Evolutionary conservation across 2,888 invertebrate genomes (phyloP), one percentile per base, ranked within the genome.

Genomic region (Altica lythri): DNA sequence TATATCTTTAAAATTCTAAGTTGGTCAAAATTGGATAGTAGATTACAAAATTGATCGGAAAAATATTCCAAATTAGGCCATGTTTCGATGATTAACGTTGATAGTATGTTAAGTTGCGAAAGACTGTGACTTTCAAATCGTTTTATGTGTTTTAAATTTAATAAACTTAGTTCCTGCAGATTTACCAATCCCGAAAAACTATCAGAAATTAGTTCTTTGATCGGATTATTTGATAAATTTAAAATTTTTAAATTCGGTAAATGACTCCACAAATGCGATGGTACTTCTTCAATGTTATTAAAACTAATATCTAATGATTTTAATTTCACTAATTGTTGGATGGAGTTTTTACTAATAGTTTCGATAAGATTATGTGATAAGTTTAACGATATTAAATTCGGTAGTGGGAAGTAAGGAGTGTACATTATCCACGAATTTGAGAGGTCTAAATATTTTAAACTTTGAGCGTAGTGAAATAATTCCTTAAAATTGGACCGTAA

Each of bases 401-500:
- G 86, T 64, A 94, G 79, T 61, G 90, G 86, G 61, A 91, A 79
- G 64, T 86, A 83, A 53, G 93, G 93, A 68, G 91, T 81, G 46
- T 84, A 83, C 68, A 83, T 86, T 67, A 94, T 83, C 59, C 89
- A 89, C 75, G 89, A 86, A 72, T 85, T 85, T 48, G 88, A 86
- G 68, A 94, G 80, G 71, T 85, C 88, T 64, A 94, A 80, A 71
- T 86, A 83, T 72, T 89, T 85, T 60, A 94, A 81, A 70, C 88
- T 87, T 48, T 90, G 91, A 44, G 92, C 84, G 76, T 92, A 91
- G 72, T 92, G 88, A 72, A 93, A 90, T 44, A 93, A 81, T 76
- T 93, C 92, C 71, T 91, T 90, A 72, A 91, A 86, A 78, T 91
- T 91, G 57, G 92, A 90, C 65, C 91, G 86, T 58, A 93, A 79